Evolutionary conservation across 2,888 invertebrate genomes (phyloP), one percentile per base, ranked within the genome.

Genomic region (Clistopyga incitator): DNA sequence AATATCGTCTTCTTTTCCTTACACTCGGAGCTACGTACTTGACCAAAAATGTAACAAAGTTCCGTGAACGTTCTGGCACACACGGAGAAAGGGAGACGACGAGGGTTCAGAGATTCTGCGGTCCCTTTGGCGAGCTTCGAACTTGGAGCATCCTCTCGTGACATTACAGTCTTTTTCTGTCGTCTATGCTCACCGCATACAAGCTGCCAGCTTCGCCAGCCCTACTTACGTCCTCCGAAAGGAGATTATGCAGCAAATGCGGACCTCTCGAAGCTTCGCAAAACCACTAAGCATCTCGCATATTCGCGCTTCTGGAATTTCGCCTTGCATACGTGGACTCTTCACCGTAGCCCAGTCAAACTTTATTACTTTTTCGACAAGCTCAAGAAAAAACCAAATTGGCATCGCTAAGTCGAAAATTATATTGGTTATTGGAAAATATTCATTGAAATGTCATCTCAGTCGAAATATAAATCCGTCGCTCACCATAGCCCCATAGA

Each of bases 31-130:
- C 87, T 81, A 80, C 79, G 87, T 87, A 90, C 88, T 87, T 87
- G 88, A 90, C 90, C 89, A 92, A 92, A 92, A 93, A 92, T 92
- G 90, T 91, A 91, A 91, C 92, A 91, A 93, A 92, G 90, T 93
- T 89, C 85, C 85, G 82, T 82, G 85, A 89, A 89, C 87, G 87
- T 88, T 87, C 87, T 81, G 86, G 85, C 85, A 86, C 82, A 87
- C 84, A 89, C 88, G 56, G 75, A 18, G 47, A 29, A 18, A 54
- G 64, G 67, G 77, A 23, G 38, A 23, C 2, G 38, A 23, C 2
- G 23, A 18, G 59, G 56, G n/a, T 80, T 65, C 70, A 86, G 90
- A 91, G 91, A 92, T 92, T 92, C 90, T 90, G 92, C 89, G 92
- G 92, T 92, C 90, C 88, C 90, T 91, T 92, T 92, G 92, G 88